These are phyloP conservation scores for Aleadryas rufinucha DNA, from an alignment of 2,113 vertebrate genomes.

Conservation along the genomic window DNA sequence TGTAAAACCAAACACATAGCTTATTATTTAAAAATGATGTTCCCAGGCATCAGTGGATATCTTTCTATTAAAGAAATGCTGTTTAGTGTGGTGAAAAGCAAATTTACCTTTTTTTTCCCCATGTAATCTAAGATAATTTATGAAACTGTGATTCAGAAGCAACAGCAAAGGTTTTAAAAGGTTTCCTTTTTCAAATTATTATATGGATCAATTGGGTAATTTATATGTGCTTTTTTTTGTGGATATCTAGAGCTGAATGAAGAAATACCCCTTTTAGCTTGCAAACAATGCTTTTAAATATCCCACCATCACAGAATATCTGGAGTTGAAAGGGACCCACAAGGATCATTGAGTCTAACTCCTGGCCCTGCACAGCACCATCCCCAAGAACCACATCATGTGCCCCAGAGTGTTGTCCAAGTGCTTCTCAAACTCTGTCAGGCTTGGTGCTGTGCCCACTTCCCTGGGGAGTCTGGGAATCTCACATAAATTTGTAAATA, in stretches of 20 bases:
- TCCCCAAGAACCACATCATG: background rate
- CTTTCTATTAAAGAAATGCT: constrained; percentile 37
- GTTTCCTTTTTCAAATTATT: background rate
- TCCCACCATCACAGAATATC: background rate
- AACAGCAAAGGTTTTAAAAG: background rate
- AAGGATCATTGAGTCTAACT: rapidly evolving
- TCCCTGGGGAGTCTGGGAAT: background rate
- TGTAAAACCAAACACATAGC: constrained; percentile 15
- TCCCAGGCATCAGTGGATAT: constrained; percentile 21
- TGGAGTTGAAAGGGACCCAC: background rate
- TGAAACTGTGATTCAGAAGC: background rate
- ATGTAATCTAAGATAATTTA: background rate
- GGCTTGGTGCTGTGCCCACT: background rate
- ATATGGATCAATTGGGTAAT: background rate
- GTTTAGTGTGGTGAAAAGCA: background rate
- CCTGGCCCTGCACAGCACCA: background rate
- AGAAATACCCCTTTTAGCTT: background rate
- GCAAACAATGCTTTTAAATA: background rate
- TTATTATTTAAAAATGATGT: constrained; percentile 59
- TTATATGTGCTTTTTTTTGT: background rate
- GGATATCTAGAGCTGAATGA: background rate
- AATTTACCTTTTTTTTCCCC: background rate
- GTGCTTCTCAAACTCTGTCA: background rate
- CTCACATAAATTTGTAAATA: too few species aligned
- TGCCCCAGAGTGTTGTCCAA: background rate